These are phyloP conservation scores for Caranx melampygus DNA, from an alignment of 2,113 vertebrate genomes.

Conservation along the genomic window DNA sequence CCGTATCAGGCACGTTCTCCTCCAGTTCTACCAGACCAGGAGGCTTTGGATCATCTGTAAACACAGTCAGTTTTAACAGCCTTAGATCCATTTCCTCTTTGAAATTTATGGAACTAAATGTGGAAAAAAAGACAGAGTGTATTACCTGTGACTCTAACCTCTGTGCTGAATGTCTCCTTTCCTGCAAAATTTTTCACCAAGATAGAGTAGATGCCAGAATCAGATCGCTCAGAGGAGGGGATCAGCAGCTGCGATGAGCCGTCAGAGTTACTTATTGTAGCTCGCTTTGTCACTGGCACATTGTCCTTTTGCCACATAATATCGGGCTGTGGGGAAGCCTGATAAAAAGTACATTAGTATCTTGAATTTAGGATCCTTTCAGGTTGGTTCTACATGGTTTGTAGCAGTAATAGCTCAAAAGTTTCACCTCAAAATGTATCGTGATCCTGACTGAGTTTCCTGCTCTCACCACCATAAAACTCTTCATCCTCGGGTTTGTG, in stretches of 20 bases:
- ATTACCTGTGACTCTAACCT: slow-evolving; percentile 89
- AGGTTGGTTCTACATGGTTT: not conserved
- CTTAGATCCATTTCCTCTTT: not conserved
- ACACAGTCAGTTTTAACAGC: slow-evolving; percentile 1
- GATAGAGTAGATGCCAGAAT: slow-evolving; percentile 88
- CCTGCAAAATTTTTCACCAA: slow-evolving; percentile 82
- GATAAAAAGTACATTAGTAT: slow-evolving; percentile 2
- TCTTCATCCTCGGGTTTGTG: slow-evolving; percentile 83
- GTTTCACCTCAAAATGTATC: slow-evolving; percentile 88
- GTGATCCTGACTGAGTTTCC: slow-evolving; percentile 86
- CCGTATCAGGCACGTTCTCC: slow-evolving; percentile 87
- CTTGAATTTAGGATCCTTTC: not conserved
- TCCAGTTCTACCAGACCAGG: slow-evolving; percentile 87
- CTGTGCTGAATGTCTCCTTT: slow-evolving; percentile 84
- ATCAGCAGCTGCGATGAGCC: slow-evolving; percentile 87
- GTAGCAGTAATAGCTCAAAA: not conserved
- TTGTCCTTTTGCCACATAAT: slow-evolving; percentile 91
- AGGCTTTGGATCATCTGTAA: slow-evolving; percentile 86
- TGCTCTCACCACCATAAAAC: slow-evolving; percentile 83
- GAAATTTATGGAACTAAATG: not conserved
- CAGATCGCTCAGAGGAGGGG: slow-evolving; percentile 82
- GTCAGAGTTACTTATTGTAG: slow-evolving; percentile 81
- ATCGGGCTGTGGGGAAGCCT: slow-evolving; percentile 87
- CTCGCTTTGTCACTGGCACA: slow-evolving; percentile 80
- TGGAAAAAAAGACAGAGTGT: not conserved